Percentiles rank a stretch among this genome's conserved stretches.
phyloP scores from a whole-genome alignment of 2,888 invertebrate genomes.

The Microctonus aethiopoides region DNA sequence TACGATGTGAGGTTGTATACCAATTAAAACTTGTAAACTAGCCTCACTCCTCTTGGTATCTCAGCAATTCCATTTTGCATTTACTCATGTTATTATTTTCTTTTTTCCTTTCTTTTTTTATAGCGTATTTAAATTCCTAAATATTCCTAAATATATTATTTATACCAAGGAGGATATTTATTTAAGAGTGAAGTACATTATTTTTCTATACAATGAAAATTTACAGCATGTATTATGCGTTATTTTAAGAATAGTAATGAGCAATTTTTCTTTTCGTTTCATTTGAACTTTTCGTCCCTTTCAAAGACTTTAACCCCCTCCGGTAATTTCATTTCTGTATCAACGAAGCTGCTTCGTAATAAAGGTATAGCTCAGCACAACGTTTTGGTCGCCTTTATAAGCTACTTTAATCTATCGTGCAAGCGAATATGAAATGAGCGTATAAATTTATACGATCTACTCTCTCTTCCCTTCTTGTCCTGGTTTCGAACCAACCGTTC shows the following conservation, averaged over 20 bases:
- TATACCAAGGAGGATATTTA: no score
- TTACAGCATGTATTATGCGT: no score
- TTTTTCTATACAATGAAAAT: no score
- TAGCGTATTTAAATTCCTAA: no score
- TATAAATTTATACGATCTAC: slow-evolving; percentile 45
- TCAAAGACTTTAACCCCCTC: neutral
- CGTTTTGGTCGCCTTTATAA: slow-evolving; percentile 39
- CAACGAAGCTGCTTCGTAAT: slow-evolving; percentile 29
- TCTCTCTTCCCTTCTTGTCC: slow-evolving; percentile 12
- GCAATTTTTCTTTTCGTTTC: neutral
- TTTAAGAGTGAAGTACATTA: no score
- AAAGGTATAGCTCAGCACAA: slow-evolving; percentile 25
- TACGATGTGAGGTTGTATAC: slow-evolving; percentile 42
- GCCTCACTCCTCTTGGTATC: slow-evolving; percentile 12
- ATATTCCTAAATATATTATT: no score
- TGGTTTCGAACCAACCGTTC: slow-evolving; percentile 17
- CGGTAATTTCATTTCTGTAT: slow-evolving; percentile 37
- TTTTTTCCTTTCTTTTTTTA: slow-evolving; percentile 4
- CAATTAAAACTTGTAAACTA: slow-evolving; percentile 56
- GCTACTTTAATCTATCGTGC: slow-evolving; percentile 44
- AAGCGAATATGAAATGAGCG: slow-evolving; percentile 44
- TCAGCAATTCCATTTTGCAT: neutral
- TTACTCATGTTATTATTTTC: slow-evolving; percentile 38
- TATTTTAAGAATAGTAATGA: no score
- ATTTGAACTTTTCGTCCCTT: neutral